Evolutionary conservation across 2,888 invertebrate genomes (phyloP).

Genomic region (Meganola albula): DNA sequence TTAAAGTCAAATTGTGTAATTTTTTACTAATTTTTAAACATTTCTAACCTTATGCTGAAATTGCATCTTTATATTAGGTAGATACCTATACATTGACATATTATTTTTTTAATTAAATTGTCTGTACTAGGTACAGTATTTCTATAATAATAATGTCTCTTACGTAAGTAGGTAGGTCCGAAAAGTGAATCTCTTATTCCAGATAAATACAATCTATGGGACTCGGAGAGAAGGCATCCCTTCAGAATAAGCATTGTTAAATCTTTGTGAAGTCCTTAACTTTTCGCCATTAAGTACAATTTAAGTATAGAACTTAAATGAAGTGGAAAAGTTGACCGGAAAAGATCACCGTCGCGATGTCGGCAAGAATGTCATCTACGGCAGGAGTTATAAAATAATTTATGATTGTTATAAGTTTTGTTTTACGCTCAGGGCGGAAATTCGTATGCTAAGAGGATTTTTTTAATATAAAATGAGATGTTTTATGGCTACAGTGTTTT

Average conservation of each 20-base stretch:
- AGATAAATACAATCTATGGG: constrained; percentile 52
- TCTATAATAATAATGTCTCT: too few relatives aligned
- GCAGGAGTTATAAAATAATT: constrained; percentile 26
- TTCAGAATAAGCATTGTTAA: constrained; percentile 74
- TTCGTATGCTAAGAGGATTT: too few relatives aligned
- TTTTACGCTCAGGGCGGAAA: too few relatives aligned
- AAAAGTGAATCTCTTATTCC: constrained; percentile 44
- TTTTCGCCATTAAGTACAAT: constrained; percentile 70
- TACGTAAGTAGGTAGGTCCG: too few relatives aligned
- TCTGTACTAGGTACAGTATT: constrained; percentile 32
- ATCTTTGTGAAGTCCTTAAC: constrained; percentile 69
- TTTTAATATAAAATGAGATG: too few relatives aligned
- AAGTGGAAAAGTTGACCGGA: constrained; percentile 73
- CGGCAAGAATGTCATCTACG: constrained; percentile 30
- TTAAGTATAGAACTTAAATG: constrained; percentile 75
- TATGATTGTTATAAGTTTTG: too few relatives aligned
- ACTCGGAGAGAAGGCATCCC: constrained; percentile 44
- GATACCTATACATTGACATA: too few relatives aligned
- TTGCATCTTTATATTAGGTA: too few relatives aligned
- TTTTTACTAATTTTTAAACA: too few relatives aligned
- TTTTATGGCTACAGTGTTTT: too few relatives aligned
- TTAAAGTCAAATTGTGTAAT: too few relatives aligned
- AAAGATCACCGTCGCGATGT: constrained; percentile 42
- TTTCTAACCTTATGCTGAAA: too few relatives aligned
- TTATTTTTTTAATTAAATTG: constrained; percentile 35